Evolutionary conservation across 2,113 vertebrate species (phyloP), one percentile per base, ranked within the genome.

Genomic region (Ceratotherium simum): DNA sequence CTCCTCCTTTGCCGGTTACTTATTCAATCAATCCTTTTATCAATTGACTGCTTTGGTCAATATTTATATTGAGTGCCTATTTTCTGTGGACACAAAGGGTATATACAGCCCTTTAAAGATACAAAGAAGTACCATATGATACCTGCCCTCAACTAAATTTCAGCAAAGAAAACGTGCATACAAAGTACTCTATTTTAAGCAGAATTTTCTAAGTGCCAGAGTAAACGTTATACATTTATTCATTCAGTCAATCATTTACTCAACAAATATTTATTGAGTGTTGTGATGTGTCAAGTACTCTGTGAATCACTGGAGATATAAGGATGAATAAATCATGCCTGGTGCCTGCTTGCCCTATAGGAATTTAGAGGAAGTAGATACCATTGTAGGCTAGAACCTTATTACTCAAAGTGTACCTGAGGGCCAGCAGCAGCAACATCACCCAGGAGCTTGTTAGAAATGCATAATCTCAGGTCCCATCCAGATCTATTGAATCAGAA

Each of bases 201-300:
- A 87, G 60, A 91, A 73, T 80, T 86, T 81, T 93, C 46, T 67
- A 91, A 91, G n/a, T 82, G 78, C 36, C 84, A 84, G 79, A 11
- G 21, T 70, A 69, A 93, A 80, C 84, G 25, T 79, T 65, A 58
- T 27, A 39, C 39, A 60, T 42, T 65, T 90, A 80, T 85, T 92
- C 9, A 72, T 48, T 56, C 58, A 95, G 39, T 62, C 56, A 67
- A 0, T 84, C 75, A 95, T 62, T 95, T 72, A 87, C 69, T 96
- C 31, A 73, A 62, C 72, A 90, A 90, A 39, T 64, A 79, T 85
- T 67, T 96, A 62, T 78, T 72, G 39, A 60, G 46, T 39, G 3
- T 89, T 95, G 46, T 88, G 46, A 64, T 92, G 18, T 92, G 39
- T 75, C 58, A 79, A 67, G 4, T 21, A 73, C 46, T 86, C 79